Percentiles rank a stretch among this genome's conserved stretches.
phyloP scores from a whole-genome alignment of 2,888 invertebrate genomes.

The Idaea straminata region DNA sequence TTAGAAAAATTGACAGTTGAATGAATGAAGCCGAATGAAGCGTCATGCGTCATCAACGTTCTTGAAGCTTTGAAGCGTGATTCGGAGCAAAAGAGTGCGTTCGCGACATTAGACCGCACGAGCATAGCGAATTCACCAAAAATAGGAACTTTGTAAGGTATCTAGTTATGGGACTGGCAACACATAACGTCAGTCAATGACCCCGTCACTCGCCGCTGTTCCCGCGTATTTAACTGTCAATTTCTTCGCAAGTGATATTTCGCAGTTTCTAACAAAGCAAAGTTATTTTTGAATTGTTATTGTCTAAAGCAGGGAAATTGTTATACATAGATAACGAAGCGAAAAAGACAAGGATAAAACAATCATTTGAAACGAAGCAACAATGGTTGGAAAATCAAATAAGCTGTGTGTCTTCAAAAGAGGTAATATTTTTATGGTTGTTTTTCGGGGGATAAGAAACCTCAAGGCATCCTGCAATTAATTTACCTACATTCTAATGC shows the following conservation, averaged over 20 bases:
- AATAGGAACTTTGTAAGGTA: too few species aligned
- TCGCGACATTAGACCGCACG: neutral
- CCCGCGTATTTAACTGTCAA: neutral
- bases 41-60: neutral
- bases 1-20: conserved; percentile 1
- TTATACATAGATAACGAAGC: neutral
- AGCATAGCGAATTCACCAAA: neutral
- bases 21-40: neutral
- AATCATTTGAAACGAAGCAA: neutral
- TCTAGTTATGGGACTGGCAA: neutral
- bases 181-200: neutral
- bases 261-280: neutral
- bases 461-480: neutral
- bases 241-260: neutral
- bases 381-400: conserved; percentile 62
- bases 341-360: neutral
- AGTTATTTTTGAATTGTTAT: neutral
- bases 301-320: neutral
- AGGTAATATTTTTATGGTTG: conserved; percentile 46
- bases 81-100: neutral
- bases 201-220: neutral
- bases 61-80: too few species aligned
- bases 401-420: conserved; percentile 70
- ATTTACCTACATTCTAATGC: neutral
- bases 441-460: neutral